Base-by-base conservation (phyloP, 1,140 invertebrate genomes). In the Lasioglossum baleicum region DNA sequence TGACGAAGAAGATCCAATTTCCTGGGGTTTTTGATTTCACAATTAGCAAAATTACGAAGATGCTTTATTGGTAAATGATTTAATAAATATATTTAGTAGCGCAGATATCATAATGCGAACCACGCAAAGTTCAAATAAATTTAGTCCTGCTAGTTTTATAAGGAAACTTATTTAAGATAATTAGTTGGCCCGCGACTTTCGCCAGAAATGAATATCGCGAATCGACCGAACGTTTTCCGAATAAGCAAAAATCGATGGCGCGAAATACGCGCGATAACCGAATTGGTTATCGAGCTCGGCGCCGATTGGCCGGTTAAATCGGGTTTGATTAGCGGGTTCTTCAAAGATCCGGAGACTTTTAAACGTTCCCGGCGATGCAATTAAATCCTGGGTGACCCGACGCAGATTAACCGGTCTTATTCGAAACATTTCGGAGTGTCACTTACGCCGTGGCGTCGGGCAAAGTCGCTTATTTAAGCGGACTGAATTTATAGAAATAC, bases 271-370 rank as follows among this genome's bases (percentile, higher is more conserved):
- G n/a, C n/a, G n/a, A n/a, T n/a, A n/a, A n/a, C n/a, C n/a, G n/a
- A n/a, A n/a, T 56, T 35, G 13, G 15, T 26, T n/a, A 6, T 17
- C 15, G 20, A 31, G 26, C 20, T 69, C 66, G 51, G 20, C 67
- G 67, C 40, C 65, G 42, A 65, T 44, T 44, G 64, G 40, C 11
- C 22, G 42, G 42, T 67, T 67, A 67, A 67, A 67, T 67, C 42
- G 65, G 44, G 42, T 48, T 42, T 26, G 2, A 67, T 67, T 48
- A 67, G 56, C 35, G 17, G 2, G 35, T 20, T 58, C 51, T 31
- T 58, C 68, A 6, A 58, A 70, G 31, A n/a, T 70, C 56, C 35
- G 51, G 51, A 22, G 17, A 58, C 31, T 70, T 70, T 58, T 40
- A 58, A 70, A 70, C 58, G 13, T 7, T 10, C 53, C 26, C n/a